Evolutionary conservation across 2,888 invertebrate species (phyloP), one percentile per base, ranked within the genome.

Genomic region (Ectropis crepuscularia): DNA sequence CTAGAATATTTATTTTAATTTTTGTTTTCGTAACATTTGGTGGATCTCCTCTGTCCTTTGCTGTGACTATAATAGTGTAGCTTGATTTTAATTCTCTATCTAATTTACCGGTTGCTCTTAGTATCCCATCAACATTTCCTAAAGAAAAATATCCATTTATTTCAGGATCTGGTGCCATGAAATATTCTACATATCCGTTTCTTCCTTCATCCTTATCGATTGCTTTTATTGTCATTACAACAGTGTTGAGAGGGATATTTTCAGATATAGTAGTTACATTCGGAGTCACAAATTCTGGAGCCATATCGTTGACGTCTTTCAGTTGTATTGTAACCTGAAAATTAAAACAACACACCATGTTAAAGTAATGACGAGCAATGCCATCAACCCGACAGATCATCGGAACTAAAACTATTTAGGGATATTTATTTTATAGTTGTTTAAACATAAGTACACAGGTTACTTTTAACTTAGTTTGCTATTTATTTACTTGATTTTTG

Each of bases 241-340:
- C 96, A 4, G 97, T 97, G 82, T 98, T 98, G 47, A 95, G 86
- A 9, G 97, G 96, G 66, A 97, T 96, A 87, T 98, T 98, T 92
- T 98, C 98, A 65, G 95, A 94, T 11, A 98, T 95, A 43, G 95
- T 90, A 41, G 97, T 97, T 79, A 95, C 95, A 80, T 96, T 96
- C 28, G 96, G 94, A 5, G 97, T 96, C 69, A 96, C 94, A 87
- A 98, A 98, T 80, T 95, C 95, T 5, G 98, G 98, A 43, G 96
- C 95, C 94, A 97, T 96, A 85, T 99, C 98, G 90, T 99, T 98
- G 68, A 98, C 96, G 87, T 99, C 98, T 82, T 96, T 95, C 58
- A 99, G 93, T 68, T 96, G 95, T 71, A 98, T 96, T 55, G 96
- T 96, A 61, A 98, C 98, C 98, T 98, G 93, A 62, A 28, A 72